Percentiles rank a stretch among this genome's conserved stretches.
These are phyloP conservation scores for Eilema depressum DNA, from an alignment of 2,888 invertebrate species.

Conservation along the genomic window DNA sequence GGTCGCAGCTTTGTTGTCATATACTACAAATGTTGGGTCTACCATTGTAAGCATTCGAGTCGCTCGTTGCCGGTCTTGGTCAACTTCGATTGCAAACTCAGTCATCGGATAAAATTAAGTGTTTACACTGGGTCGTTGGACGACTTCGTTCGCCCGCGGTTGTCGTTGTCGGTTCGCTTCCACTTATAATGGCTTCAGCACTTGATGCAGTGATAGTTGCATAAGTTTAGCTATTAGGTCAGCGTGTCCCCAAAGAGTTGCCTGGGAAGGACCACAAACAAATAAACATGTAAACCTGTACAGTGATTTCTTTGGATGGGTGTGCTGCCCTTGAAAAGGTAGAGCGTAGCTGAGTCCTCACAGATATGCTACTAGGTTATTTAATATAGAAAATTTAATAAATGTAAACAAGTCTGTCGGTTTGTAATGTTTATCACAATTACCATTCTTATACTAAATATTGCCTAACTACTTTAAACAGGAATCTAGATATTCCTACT, in stretches of 20 bases:
- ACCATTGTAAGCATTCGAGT: background rate
- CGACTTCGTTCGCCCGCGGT: too few species aligned
- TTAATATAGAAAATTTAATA: too few species aligned
- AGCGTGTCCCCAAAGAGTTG: background rate
- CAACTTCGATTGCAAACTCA: background rate
- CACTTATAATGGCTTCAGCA: background rate
- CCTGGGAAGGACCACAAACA: background rate
- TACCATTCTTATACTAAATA: too few species aligned
- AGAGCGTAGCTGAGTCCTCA: too few species aligned
- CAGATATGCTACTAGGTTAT: too few species aligned
- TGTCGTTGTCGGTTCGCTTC: background rate
- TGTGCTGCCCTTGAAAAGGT: too few species aligned
- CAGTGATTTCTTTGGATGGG: background rate
- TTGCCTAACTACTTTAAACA: too few species aligned
- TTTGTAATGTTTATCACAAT: too few species aligned
- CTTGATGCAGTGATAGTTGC: background rate
- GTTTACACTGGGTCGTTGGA: too few species aligned
- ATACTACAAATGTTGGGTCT: background rate
- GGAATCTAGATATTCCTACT: too few species aligned
- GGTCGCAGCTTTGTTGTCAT: background rate
- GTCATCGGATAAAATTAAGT: background rate
- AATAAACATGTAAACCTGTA: background rate
- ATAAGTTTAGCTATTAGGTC: background rate
- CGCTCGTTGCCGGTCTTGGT: background rate
- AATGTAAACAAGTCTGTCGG: too few species aligned